phyloP scores from a whole-genome alignment of 2,888 invertebrate genomes.

The Slavum lentiscoides region DNA sequence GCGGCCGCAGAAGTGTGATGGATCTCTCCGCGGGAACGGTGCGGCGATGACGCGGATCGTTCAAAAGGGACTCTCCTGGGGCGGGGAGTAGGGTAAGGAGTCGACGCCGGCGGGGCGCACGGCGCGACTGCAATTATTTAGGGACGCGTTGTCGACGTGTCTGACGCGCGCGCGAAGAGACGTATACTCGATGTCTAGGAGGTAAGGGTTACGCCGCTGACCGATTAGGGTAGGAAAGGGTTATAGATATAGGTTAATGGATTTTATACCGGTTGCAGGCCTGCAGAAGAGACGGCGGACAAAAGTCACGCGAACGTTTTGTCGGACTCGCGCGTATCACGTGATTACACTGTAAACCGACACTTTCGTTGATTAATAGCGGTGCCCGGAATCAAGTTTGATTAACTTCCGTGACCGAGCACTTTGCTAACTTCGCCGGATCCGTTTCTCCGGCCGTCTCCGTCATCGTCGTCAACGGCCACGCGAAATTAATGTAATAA shows the following conservation, averaged over 20 bases:
- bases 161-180: too few relatives aligned
- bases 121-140: not conserved
- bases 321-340: constrained; percentile 44
- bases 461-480: not conserved
- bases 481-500: constrained; percentile 49
- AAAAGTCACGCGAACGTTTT: constrained; percentile 53
- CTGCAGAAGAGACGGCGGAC: constrained; percentile 31
- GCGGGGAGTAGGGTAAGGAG: not conserved
- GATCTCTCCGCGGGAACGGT: too few relatives aligned
- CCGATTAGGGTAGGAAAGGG: too few relatives aligned
- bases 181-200: not conserved
- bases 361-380: constrained; percentile 53
- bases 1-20: too few relatives aligned
- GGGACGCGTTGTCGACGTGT: not conserved
- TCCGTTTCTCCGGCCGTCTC: constrained; percentile 37
- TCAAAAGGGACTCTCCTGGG: not conserved
- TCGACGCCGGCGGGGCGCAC: too few relatives aligned
- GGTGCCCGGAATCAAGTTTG: constrained; percentile 51
- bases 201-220: not conserved
- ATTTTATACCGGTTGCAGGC: constrained; percentile 43
- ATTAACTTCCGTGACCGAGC: constrained; percentile 53
- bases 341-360: constrained; percentile 51
- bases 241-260: constrained; percentile 19
- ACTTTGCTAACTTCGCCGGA: constrained; percentile 47
- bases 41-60: too few relatives aligned